These are phyloP conservation scores for Rhea americana DNA, from an alignment of 2,113 vertebrate species.

Conservation along the genomic window DNA sequence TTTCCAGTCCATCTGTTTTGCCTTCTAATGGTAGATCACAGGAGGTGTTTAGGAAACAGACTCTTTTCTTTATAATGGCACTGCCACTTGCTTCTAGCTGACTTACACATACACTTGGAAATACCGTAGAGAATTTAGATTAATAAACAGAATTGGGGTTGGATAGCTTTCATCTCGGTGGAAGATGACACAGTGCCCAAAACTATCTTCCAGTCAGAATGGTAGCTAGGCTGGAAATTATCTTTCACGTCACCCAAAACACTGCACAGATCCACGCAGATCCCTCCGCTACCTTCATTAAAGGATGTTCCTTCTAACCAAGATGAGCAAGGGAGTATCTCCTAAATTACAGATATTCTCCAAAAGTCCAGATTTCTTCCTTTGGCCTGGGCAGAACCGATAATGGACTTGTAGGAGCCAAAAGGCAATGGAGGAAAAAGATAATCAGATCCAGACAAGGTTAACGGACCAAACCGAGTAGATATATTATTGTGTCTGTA, in stretches of 20 bases:
- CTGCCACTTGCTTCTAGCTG: neutral
- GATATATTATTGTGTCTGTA: neutral
- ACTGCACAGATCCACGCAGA: neutral
- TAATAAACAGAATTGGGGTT: neutral
- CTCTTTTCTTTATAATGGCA: neutral
- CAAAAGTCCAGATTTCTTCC: neutral
- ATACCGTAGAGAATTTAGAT: neutral
- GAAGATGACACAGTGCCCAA: neutral
- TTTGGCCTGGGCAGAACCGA: neutral
- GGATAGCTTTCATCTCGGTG: neutral
- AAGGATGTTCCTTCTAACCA: neutral
- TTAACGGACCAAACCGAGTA: neutral
- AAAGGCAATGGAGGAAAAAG: neutral
- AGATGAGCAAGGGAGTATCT: neutral
- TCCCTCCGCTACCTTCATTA: neutral
- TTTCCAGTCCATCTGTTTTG: neutral
- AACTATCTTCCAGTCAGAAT: fast-evolving
- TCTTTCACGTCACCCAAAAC: neutral
- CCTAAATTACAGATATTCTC: neutral
- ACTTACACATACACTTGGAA: neutral
- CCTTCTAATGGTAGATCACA: neutral
- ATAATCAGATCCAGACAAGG: neutral
- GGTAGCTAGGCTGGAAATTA: neutral
- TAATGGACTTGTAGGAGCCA: neutral
- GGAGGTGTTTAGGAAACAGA: neutral